phyloP scores from a whole-genome alignment of 1,140 invertebrate genomes.

The Drosophila takahashii region DNA sequence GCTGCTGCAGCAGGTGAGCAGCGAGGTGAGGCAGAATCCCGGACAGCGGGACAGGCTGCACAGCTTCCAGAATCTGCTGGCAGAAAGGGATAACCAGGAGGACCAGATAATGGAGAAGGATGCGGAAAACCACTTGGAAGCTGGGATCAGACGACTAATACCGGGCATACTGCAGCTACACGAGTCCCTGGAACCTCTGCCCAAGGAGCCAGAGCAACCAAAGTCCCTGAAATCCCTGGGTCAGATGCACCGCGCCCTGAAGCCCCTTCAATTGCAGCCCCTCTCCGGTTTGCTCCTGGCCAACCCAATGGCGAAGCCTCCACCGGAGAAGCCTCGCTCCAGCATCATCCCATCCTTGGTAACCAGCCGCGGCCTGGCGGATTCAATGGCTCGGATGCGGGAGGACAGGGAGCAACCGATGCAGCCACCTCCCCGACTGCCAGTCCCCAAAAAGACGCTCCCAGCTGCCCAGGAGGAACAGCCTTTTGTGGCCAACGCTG shows the following conservation, averaged over 20 bases:
- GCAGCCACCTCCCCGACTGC: conserved; percentile 6
- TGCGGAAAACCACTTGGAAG: background rate
- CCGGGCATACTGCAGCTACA: conserved; percentile 10
- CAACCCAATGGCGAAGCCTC: background rate
- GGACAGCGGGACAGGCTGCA: conserved; percentile 1
- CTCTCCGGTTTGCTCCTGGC: background rate
- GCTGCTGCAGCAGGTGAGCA: background rate
- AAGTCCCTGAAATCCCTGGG: conserved; percentile 14
- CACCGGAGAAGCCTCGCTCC: background rate
- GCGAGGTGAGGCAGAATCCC: background rate
- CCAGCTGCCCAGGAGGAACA: background rate
- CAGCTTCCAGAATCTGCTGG: conserved; percentile 6
- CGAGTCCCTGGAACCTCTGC: background rate
- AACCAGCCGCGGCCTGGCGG: background rate
- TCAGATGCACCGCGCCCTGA: conserved; percentile 8
- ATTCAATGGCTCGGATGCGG: conserved; percentile 34
- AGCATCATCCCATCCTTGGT: background rate
- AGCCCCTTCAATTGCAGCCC: conserved; percentile 6
- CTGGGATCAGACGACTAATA: background rate
- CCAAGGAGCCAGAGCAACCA: background rate
- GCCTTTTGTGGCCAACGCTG: background rate
- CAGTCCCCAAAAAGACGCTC: background rate
- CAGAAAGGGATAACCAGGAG: background rate
- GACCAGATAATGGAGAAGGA: background rate
- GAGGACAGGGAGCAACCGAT: background rate